These are phyloP conservation scores for Girardinichthys multiradiatus DNA, from an alignment of 2,113 vertebrate species.

Conservation along the genomic window DNA sequence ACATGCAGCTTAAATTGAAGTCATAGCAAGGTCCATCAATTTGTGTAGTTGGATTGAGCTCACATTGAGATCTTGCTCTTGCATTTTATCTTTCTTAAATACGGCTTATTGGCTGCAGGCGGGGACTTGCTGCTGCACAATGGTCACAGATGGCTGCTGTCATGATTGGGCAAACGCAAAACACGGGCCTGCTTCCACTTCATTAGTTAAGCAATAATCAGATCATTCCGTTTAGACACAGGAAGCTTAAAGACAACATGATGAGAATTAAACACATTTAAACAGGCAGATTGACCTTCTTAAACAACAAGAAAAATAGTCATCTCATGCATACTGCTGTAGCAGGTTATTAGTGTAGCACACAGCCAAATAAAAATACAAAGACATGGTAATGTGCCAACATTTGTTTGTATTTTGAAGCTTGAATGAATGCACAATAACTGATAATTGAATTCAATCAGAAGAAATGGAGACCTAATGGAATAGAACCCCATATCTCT, in stretches of 20 bases:
- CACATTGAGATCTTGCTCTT: background rate
- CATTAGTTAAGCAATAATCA: slow-evolving; percentile 4
- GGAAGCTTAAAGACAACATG: background rate
- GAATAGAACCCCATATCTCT: background rate
- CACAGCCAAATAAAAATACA: background rate
- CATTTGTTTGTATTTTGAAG: too few species aligned
- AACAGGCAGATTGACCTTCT: background rate
- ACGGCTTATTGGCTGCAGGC: background rate
- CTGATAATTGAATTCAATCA: background rate
- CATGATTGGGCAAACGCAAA: background rate
- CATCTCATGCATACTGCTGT: background rate
- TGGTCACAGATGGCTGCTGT: slow-evolving; percentile 36
- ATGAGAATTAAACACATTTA: background rate
- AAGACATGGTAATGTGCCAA: background rate
- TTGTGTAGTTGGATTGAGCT: slow-evolving; percentile 2
- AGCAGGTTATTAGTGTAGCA: background rate
- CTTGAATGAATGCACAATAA: background rate
- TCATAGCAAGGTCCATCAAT: slow-evolving; percentile 3
- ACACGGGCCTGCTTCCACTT: background rate
- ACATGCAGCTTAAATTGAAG: slow-evolving; percentile 28
- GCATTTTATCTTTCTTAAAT: background rate
- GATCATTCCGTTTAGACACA: background rate
- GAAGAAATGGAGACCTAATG: background rate
- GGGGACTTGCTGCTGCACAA: slow-evolving; percentile 11
- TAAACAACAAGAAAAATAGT: background rate